Base-by-base conservation (phyloP, 2,888 invertebrate species). In the Nomada ferruginata region DNA sequence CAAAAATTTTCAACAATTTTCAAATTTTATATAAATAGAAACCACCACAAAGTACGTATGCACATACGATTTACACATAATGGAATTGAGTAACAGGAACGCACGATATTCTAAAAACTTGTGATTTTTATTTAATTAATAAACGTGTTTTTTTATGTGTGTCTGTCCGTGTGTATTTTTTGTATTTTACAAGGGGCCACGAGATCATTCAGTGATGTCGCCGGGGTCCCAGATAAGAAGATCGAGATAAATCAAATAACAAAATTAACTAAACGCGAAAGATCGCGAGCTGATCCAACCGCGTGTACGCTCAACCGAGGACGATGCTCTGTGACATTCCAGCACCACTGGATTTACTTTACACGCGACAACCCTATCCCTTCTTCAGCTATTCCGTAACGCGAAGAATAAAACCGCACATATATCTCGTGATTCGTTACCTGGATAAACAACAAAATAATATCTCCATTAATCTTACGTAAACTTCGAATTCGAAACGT, bases 211-310 rank as follows among this genome's bases (percentile, higher is more conserved):
- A 88, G 84, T 90, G 89, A 90, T 85, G 86, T 89, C 73, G 63
- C 64, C 86, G 88, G 36, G 88, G 87, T 86, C 87, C 88, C 91
- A 91, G 88, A 85, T 89, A 90, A 89, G 90, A 92, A 92, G 90
- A 71, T 92, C 91, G 92, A 93, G 91, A 92, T 92, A 92, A 93
- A 93, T 92, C 91, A 93, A 92, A 93, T 93, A 93, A 93, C 93
- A 93, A 93, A 93, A 93, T 93, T 93, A 93, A 93, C 93, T 93
- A 93, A 92, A 92, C 92, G 93, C 91, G 73, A 87, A 88, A 87
- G 90, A 91, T 90, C 90, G 89, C 85, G 82, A 47, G 50, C 87
- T 85, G 87, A 89, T 89, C 90, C 86, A 82, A 81, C 86, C 89
- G 88, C 90, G 90, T 86, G 85, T 88, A 82, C 87, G 69, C 75